Evolutionary conservation across 2,797 vertebrate genomes (phyloP), one percentile per base, ranked within the genome.

Genomic region (Esox lucius): DNA sequence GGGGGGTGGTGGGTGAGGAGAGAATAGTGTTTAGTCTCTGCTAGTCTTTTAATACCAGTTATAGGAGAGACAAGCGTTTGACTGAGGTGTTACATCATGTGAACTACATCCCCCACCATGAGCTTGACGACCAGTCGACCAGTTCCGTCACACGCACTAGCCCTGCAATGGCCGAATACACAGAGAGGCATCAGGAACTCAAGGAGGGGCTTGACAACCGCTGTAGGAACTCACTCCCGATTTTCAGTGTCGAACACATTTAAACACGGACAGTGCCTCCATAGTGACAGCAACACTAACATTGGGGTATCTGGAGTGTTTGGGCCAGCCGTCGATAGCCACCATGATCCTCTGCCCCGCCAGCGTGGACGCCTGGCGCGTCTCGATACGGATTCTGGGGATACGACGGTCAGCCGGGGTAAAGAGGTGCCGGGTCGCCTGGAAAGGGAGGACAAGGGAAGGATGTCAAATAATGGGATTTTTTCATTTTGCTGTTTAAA

Each of bases 341-440:
- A 99, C 97, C 86, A 99, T 96, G 84, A 99, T 99, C 90, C 97
- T 96, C 79, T 96, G 95, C 68, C 96, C 97, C 65, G 94, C 94
- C 84, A 99, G 87, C 0, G 88, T 76, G 70, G 95, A 87, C 0
- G 98, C 91, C 81, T 99, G 98, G 2, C 98, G 96, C 0, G 98
- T 99, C 92, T 99, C 97, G 73, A 99, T 97, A 49, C 97, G 95
- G 89, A 99, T 96, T 56, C 96, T 95, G 83, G 97, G 98, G 78
- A 99, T 95, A 68, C 95, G 94, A 2, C 95, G 94, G 87, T 99
- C 98, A 71, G 98, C 97, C 48, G 98, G 97, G 7, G 96, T 98
- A 85, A 99, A 99, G 67, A 99, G 95, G 88, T 99, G 98, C 16
- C 96, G 94, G 26, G 96, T 96, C 68, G 97, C 95, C 98, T 99